These are phyloP conservation scores for Ctenosaura bakeri DNA, from an alignment of 2,797 vertebrate species.

Conservation along the genomic window DNA sequence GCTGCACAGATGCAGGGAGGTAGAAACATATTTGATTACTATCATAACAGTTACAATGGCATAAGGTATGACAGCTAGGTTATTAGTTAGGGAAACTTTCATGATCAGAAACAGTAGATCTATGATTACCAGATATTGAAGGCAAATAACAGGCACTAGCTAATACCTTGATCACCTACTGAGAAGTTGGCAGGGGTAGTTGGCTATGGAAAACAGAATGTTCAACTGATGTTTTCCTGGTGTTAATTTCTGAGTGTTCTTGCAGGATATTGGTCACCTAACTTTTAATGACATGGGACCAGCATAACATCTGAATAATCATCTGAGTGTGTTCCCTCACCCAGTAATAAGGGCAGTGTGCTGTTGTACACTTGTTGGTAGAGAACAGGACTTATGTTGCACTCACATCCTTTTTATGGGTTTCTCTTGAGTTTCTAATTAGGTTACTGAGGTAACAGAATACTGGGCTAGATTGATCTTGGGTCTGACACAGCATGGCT, in stretches of 20 bases:
- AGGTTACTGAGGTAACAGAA: background rate
- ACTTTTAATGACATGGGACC: background rate
- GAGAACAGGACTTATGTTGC: background rate
- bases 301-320: background rate
- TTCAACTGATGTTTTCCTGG: background rate
- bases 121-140: background rate
- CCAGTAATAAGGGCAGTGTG: background rate
- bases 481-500: background rate
- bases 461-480: background rate
- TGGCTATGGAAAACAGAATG: background rate
- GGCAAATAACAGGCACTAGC: background rate
- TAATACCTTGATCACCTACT: background rate
- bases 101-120: background rate
- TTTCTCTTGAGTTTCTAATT: background rate
- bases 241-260: background rate
- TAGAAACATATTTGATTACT: background rate
- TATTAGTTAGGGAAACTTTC: background rate
- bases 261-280: background rate
- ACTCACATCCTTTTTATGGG: background rate
- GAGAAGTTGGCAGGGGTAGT: background rate
- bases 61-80: background rate
- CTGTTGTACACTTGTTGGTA: background rate
- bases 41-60: background rate
- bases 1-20: constrained; percentile 2
- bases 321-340: background rate